Base-by-base conservation (phyloP, 2,113 vertebrate species). In the Pelodiscus sinensis region DNA sequence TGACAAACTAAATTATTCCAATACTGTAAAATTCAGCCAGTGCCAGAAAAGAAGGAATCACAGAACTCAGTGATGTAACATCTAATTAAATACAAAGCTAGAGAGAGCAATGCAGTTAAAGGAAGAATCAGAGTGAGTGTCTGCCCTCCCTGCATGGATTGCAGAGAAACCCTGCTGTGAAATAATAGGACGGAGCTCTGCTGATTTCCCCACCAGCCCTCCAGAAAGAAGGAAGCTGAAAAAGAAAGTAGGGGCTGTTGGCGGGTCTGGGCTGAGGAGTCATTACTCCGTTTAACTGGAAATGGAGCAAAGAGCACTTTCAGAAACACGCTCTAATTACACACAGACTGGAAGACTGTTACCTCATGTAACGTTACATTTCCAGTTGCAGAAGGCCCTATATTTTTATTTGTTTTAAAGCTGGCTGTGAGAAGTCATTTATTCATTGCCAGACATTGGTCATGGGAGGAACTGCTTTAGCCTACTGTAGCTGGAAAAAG, bases 321-420 rank as follows among this genome's bases (percentile, higher is more conserved):
- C 79, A 54, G 81, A 80, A 57, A 77, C 8, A 62, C 21, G 51
- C 51, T 85, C 58, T 58, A 71, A 71, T 35, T 35, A 71, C 65
- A 71, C 65, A 71, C 31, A 35, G 65, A 71, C 65, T 71, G 80
- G 27, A 44, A 77, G 38, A 68, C 44, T 35, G 65, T 91, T 92
- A 31, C 35, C 51, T 58, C 60, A 86, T 12, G 21, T 31, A 92
- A 92, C 62, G 83, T 27, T 84, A 80, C 87, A 81, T 79, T 9
- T 75, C 71, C 85, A 94, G 54, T 31, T 92, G 73, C 77, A 94
- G 82, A 54, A 94, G 93, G 89, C 10, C 31, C 62, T 85, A 51
- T 90, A n/a, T 16, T 93, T 93, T 92, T 79, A 77, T 94, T 95
- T 87, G 24, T 85, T 15, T 56, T 92, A 80, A 50, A 77, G 38